Conservation (phyloP, 1,140 invertebrate genomes). For the Latrodectus geometricus region DNA sequence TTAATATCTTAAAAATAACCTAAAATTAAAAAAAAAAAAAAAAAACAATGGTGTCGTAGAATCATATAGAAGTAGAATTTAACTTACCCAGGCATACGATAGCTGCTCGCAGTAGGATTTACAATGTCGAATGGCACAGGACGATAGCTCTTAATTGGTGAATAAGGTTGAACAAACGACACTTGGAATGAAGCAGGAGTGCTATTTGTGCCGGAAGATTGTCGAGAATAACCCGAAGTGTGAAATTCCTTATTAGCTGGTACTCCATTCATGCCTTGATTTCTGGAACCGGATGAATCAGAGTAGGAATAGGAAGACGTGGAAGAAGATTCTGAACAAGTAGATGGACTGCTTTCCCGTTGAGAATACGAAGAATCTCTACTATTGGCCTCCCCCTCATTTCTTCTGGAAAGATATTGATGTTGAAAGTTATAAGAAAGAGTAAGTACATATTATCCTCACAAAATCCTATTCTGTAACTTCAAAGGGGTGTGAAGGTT, state of each 20-base stretch:
- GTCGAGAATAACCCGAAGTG: not conserved
- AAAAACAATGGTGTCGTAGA: not conserved
- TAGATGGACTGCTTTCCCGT: constrained; percentile 29
- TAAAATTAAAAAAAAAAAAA: no score
- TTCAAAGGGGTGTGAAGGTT: no score
- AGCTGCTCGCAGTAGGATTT: not conserved
- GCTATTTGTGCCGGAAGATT: no score
- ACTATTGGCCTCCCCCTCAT: not conserved
- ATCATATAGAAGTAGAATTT: not conserved
- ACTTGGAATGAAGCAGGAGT: constrained; percentile 17
- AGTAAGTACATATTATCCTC: no score
- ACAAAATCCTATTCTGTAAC: no score
- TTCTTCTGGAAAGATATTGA: constrained; percentile 9
- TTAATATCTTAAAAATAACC: no score
- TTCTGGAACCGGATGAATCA: constrained; percentile 27
- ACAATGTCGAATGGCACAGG: constrained; percentile 62
- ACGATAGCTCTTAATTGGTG: constrained; percentile 63
- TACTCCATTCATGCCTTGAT: constrained; percentile 14
- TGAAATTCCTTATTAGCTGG: constrained; percentile 49
- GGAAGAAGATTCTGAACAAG: constrained; percentile 30
- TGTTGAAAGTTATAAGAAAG: no score
- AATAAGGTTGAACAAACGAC: constrained; percentile 59
- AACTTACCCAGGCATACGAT: constrained; percentile 22
- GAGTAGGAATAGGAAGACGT: constrained; percentile 48
- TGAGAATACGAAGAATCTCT: constrained; percentile 41